These are phyloP conservation scores for Odocoileus hemionus DNA, from an alignment of 2,113 vertebrate species.

Conservation along the genomic window DNA sequence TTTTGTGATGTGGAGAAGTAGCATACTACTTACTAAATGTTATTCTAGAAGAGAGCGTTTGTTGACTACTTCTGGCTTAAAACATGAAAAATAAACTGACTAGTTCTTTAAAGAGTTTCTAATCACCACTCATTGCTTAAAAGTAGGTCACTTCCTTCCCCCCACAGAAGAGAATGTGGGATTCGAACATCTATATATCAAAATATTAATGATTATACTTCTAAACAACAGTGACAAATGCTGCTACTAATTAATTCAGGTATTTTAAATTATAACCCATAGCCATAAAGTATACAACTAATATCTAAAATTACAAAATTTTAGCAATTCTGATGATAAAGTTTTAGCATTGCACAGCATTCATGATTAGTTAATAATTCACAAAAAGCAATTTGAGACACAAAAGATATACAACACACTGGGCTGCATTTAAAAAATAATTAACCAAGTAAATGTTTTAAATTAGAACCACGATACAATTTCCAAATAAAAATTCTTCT, in stretches of 20 bases:
- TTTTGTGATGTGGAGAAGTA: neutral
- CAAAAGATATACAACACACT: neutral
- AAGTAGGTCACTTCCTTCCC: neutral
- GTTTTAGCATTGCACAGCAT: neutral
- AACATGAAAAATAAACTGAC: neutral
- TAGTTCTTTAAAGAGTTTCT: neutral
- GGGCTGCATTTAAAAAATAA: conserved; percentile 45
- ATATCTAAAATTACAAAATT: neutral
- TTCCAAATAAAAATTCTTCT: conserved; percentile 34
- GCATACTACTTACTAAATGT: neutral
- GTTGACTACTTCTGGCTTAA: neutral
- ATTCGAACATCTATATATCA: neutral
- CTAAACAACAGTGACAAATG: neutral
- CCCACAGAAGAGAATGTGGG: neutral
- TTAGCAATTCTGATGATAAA: conserved; percentile 9
- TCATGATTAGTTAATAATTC: neutral
- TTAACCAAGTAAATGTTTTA: conserved; percentile 54
- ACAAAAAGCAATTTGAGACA: neutral
- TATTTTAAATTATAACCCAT: neutral
- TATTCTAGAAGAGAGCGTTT: neutral
- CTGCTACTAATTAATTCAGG: neutral
- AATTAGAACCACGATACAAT: conserved; percentile 26
- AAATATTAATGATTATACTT: conserved; percentile 9
- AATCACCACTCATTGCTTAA: neutral
- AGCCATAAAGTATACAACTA: neutral